Conservation (phyloP, 2,888 invertebrate species). For the Aporophyla lueneburgensis region DNA sequence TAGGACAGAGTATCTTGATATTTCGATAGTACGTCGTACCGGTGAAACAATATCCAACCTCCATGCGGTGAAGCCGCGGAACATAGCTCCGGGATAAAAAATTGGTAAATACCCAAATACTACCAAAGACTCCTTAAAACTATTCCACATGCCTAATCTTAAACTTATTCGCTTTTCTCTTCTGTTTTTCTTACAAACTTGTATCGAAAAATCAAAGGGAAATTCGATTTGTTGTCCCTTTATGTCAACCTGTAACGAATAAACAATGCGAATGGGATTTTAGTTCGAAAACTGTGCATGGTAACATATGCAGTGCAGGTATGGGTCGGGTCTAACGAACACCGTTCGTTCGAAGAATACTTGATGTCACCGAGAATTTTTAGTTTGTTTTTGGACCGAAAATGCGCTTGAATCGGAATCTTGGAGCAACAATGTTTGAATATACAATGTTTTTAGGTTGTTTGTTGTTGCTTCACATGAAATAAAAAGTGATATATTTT, state of each 20-base stretch:
- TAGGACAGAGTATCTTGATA: background rate
- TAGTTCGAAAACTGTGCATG: constrained; percentile 82
- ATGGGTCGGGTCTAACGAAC: constrained; percentile 87
- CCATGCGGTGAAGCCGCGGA: background rate
- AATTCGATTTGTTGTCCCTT: constrained; percentile 86
- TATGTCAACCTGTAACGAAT: constrained; percentile 87
- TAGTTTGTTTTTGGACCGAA: constrained; percentile 60
- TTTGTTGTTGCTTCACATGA: constrained; percentile 8
- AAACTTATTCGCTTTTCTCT: constrained; percentile 62
- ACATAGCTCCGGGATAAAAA: background rate
- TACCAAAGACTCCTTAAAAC: constrained; percentile 3
- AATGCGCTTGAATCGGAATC: constrained; percentile 50
- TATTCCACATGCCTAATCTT: constrained; percentile 12
- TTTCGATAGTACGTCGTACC: too few species aligned
- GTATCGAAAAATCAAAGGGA: constrained; percentile 84
- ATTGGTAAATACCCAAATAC: background rate
- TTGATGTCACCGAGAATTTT: constrained; percentile 82
- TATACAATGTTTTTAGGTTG: constrained; percentile 46
- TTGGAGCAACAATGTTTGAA: constrained; percentile 64
- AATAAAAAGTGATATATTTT: background rate
- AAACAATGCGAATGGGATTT: constrained; percentile 84
- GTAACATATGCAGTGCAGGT: constrained; percentile 90
- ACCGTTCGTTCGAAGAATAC: constrained; percentile 85
- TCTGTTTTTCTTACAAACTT: constrained; percentile 77
- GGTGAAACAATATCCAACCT: too few species aligned